Evolutionary conservation across 2,888 invertebrate species (phyloP), one percentile per base, ranked within the genome.

Genomic region (Lycocerus yunnanus): DNA sequence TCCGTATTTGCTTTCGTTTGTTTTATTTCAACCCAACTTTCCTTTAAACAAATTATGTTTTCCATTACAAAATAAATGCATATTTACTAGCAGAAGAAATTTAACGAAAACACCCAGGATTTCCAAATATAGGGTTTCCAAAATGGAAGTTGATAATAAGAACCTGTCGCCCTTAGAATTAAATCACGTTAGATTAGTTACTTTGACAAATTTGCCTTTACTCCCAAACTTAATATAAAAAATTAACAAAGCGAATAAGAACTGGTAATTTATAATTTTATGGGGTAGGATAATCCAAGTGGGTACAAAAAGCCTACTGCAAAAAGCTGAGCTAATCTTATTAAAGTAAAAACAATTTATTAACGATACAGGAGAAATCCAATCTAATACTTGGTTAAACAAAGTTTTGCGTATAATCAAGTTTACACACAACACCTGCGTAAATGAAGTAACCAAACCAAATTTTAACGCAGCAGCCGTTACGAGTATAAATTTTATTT

Each of bases 401-500:
- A 63, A 63, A 63, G 61, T 63, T 63, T 16, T 63, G 20, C 61
- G 20, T 63, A 20, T 63, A 63, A 63, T 63, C 61, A 63, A 63
- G 61, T 63, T 66, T 58, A 63, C 43, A 58, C 66, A 61, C 27
- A 67, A 43, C 69, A 71, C 67, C 71, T 71, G 71, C 60, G 61
- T 61, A 67, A 67, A 67, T 67, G 63, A 70, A 70, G 27, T 65
- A 70, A 18, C 61, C 61, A 20, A 20, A 63, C 24, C 43, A 60
- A 58, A 58, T 68, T 59, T 68, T 61, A 58, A 58, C 63, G 63
- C 68, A 68, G 72, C 72, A 61, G 74, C 71, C 68, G 66, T 61
- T 66, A 59, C 11, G 66, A 66, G 69, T 72, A 76, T 76, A 76
- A 76, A 76, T 76, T 76, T 74, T 27, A 68, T 68, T 68, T 68